phyloP scores from a whole-genome alignment of 2,797 vertebrate genomes.

The Phylloscopus collybita region DNA sequence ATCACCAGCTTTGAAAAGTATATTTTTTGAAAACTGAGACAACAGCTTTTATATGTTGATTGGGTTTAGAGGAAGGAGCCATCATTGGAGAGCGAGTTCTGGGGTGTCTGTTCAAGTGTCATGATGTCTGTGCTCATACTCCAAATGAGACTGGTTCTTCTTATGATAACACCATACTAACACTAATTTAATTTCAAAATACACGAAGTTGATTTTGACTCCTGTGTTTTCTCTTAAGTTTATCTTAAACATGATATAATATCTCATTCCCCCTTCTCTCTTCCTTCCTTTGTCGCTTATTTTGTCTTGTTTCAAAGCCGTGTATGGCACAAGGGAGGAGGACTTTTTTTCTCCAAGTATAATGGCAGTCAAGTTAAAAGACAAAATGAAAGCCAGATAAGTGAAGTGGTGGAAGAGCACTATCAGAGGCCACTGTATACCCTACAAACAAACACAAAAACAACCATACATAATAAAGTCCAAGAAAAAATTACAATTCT shows the following conservation, averaged over 20 bases:
- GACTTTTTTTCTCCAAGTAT: neutral
- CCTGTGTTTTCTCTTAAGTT: conserved; percentile 42
- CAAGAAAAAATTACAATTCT: neutral
- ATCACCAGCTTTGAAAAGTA: conserved; percentile 38
- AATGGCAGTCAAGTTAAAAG: neutral
- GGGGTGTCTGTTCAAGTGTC: neutral
- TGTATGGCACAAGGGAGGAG: neutral
- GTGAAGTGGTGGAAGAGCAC: neutral
- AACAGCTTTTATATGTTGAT: neutral
- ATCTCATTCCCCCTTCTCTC: neutral
- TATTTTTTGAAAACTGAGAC: conserved; percentile 64
- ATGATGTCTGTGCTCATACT: fast-evolving
- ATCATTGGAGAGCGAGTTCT: neutral
- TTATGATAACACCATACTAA: neutral
- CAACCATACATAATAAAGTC: neutral
- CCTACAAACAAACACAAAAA: neutral
- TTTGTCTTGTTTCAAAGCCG: neutral
- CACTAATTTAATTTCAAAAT: conserved; percentile 31
- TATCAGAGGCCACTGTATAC: neutral
- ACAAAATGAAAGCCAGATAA: neutral
- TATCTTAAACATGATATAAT: neutral
- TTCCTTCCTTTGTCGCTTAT: neutral
- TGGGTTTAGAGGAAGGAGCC: neutral
- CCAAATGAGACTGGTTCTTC: neutral
- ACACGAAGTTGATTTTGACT: neutral